These are phyloP conservation scores for Agrypnia vestita DNA, from an alignment of 1,140 invertebrate species.

Conservation along the genomic window DNA sequence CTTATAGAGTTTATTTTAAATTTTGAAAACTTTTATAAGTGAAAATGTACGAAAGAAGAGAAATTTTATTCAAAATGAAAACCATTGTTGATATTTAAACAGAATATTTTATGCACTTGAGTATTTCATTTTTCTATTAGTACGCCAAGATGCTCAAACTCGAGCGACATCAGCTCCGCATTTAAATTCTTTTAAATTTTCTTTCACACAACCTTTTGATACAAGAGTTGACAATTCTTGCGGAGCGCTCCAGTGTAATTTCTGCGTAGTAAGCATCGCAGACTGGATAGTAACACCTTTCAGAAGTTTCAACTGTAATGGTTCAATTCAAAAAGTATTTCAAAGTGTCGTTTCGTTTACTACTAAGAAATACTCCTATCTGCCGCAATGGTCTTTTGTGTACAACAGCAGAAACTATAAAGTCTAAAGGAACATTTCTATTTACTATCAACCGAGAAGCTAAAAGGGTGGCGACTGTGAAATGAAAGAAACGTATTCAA, in stretches of 20 bases:
- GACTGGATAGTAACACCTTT: background rate
- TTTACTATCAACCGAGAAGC: slow-evolving; percentile 16
- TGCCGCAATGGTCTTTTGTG: slow-evolving; percentile 7
- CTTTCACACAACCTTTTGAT: background rate
- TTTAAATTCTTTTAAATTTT: slow-evolving; percentile 4
- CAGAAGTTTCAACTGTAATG: slow-evolving; percentile 28
- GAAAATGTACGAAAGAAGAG: too few species aligned
- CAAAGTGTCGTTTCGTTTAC: slow-evolving; percentile 18
- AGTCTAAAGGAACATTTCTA: slow-evolving; percentile 26
- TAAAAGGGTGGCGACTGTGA: slow-evolving; percentile 7
- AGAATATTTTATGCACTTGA: too few species aligned
- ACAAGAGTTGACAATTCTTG: slow-evolving; percentile 24
- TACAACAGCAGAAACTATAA: background rate
- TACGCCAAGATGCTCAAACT: background rate
- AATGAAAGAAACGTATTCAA: background rate
- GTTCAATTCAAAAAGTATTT: slow-evolving; percentile 40
- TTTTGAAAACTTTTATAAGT: too few species aligned
- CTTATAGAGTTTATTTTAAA: too few species aligned
- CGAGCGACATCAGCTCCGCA: background rate
- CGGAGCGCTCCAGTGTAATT: slow-evolving; percentile 26
- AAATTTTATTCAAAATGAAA: too few species aligned
- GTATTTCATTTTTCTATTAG: background rate
- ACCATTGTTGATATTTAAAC: too few species aligned
- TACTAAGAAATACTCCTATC: slow-evolving; percentile 27
- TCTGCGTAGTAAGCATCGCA: background rate